Conservation (phyloP, 2,888 invertebrate species). For the Nycteola revayana region DNA sequence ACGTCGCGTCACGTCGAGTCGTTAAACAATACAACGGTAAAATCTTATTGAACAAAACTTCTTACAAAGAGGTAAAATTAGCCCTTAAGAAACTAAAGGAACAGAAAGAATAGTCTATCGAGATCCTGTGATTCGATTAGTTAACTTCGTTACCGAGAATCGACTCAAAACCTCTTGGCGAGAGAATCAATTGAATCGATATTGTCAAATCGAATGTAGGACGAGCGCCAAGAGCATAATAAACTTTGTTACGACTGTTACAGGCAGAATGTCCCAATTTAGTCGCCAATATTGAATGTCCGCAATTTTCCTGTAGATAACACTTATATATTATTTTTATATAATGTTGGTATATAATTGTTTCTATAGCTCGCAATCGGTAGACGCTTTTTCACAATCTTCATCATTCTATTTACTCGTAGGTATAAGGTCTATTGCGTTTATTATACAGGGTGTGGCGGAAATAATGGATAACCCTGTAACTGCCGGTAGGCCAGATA, state of each 20-base stretch:
- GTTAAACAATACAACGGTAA: no score
- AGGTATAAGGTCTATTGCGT: no score
- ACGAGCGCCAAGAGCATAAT: conserved; percentile 70
- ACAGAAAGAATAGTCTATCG: conserved; percentile 21
- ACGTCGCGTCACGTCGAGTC: no score
- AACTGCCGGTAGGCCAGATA: no score
- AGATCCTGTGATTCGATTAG: conserved; percentile 37
- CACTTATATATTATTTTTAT: conserved; percentile 20
- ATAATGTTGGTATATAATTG: no score
- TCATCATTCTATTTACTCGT: no score
- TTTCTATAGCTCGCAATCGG: no score
- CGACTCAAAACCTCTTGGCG: conserved; percentile 44
- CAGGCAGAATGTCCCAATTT: conserved; percentile 43
- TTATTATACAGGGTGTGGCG: no score
- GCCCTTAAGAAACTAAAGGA: conserved; percentile 18
- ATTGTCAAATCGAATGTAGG: conserved; percentile 61
- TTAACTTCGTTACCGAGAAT: conserved; percentile 38
- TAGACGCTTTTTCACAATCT: no score
- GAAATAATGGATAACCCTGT: no score
- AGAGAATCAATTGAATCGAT: conserved; percentile 62
- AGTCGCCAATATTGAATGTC: conserved; percentile 41
- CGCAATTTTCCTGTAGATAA: conserved; percentile 25
- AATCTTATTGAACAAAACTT: no score
- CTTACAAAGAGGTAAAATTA: conserved; percentile 11
- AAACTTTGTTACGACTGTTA: conserved; percentile 55